phyloP scores from a whole-genome alignment of 2,888 invertebrate genomes.

The Brachyopa scutellaris region DNA sequence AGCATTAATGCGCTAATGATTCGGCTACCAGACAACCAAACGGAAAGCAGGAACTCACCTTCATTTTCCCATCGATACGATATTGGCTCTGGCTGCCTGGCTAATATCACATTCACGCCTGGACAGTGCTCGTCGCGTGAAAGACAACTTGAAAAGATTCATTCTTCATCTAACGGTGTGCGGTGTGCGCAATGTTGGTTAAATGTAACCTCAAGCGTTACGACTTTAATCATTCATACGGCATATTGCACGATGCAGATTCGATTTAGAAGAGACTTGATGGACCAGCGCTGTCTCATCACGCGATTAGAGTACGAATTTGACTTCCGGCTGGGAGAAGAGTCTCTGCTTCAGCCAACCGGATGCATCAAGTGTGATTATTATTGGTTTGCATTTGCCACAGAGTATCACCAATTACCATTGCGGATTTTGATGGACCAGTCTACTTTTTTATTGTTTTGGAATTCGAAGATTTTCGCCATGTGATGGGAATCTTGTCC shows the following conservation, averaged over 20 bases:
- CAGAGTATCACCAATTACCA: background rate
- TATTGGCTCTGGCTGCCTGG: slow-evolving; percentile 14
- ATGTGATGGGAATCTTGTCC: slow-evolving; percentile 29
- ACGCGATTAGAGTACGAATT: slow-evolving; percentile 48
- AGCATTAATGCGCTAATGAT: slow-evolving; percentile 69
- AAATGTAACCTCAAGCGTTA: slow-evolving; percentile 67
- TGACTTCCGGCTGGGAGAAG: slow-evolving; percentile 55
- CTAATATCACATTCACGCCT: slow-evolving; percentile 70
- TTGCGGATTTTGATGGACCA: slow-evolving; percentile 7
- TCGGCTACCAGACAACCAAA: slow-evolving; percentile 63
- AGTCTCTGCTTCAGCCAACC: slow-evolving; percentile 7
- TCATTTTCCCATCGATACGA: slow-evolving; percentile 69
- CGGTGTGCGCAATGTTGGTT: slow-evolving; percentile 66
- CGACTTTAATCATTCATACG: slow-evolving; percentile 68
- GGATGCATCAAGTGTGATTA: slow-evolving; percentile 46
- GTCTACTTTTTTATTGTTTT: background rate
- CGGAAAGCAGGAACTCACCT: slow-evolving; percentile 63
- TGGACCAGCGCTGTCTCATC: slow-evolving; percentile 37
- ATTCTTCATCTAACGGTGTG: slow-evolving; percentile 65
- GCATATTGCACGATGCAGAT: slow-evolving; percentile 62
- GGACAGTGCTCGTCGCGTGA: slow-evolving; percentile 60
- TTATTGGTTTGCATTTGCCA: slow-evolving; percentile 21
- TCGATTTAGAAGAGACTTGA: slow-evolving; percentile 30
- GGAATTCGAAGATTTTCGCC: slow-evolving; percentile 4
- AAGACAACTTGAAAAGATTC: slow-evolving; percentile 52